Evolutionary conservation across 1,140 invertebrate genomes (phyloP), one percentile per base, ranked within the genome.

Genomic region (Rhyacophila brunnea): DNA sequence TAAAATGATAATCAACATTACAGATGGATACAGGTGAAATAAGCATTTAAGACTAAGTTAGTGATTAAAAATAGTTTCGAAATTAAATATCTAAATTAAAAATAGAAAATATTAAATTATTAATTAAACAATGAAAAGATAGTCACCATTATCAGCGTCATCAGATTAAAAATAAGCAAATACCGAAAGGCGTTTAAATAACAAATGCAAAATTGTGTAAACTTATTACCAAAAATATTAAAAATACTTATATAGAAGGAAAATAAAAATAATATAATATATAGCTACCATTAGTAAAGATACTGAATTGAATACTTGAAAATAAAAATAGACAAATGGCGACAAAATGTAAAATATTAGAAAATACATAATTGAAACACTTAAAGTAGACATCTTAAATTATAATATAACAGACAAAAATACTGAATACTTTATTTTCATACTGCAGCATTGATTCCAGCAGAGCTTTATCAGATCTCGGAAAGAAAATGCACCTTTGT

Each of bases 401-500:
- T 36, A 46, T 60, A 55, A 55, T 54, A 55, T 54, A 55, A 61
- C 51, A 61, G 51, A 55, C 51, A 49, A 61, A 61, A 52, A 52
- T 52, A 52, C 50, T 52, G 50, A 52, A 52, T 52, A 40, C 50
- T 52, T 52, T 15, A 28, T 28, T 46, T 18, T 44, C 49, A 52
- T 19, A 52, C 15, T 40, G 49, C 15, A 20, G 20, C 13, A 13
- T 36, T 32, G 43, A 36, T 44, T 32, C 51, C 42, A 38, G 38
- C 46, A 48, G 28, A 53, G 46, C 47, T 50, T 62, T 43, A 61
- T 57, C 60, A 62, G 60, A 57, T 61, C 59, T 56, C 38, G 40
- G 48, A 44, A 51, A 46, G n/a, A 28, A 40, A 7, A 19, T n/a
- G 3, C 4, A n/a, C 23, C 42, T 46, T 32, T n/a, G 20, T 40